Evolutionary conservation across 37 sponge, comb jelly and placozoan genomes (phyloP).

Genomic region (Agelas oroides): DNA sequence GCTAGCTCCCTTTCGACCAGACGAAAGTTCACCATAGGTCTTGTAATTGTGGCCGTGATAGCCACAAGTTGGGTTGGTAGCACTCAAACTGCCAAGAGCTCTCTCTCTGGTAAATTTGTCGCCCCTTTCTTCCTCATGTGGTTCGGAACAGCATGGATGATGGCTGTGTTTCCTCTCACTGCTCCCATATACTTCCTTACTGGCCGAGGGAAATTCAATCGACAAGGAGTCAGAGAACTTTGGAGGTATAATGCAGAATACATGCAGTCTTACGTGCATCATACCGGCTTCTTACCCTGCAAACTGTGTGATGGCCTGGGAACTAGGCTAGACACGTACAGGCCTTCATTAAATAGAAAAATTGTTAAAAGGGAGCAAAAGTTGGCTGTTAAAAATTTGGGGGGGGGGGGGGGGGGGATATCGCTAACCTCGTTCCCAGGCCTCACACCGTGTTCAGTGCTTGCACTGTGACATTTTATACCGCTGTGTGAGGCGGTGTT

Average conservation of each 20-base stretch:
- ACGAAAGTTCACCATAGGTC: slow-evolving; percentile 66
- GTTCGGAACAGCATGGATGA: slow-evolving; percentile 88
- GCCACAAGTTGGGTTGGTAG: slow-evolving; percentile 87
- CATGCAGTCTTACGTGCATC: no score
- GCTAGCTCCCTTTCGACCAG: slow-evolving; percentile 22
- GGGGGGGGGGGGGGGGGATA: no score
- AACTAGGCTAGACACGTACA: no score
- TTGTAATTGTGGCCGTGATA: slow-evolving; percentile 82
- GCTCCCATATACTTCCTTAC: slow-evolving; percentile 47
- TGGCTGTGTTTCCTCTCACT: slow-evolving; percentile 65
- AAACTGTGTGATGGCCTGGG: no score
- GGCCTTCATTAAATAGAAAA: no score
- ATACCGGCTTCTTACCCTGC: no score
- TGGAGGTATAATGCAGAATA: slow-evolving; percentile 55
- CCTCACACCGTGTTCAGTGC: no score
- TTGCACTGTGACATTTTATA: no score
- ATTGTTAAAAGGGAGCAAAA: no score
- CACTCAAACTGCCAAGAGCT: slow-evolving; percentile 83
- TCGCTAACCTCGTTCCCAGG: no score
- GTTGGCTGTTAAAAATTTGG: no score
- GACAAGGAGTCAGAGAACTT: slow-evolving; percentile 1
- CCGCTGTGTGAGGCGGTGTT: no score
- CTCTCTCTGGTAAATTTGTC: slow-evolving; percentile 54
- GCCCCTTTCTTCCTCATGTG: slow-evolving; percentile 86
- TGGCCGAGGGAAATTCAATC: not conserved